phyloP scores from a whole-genome alignment of 2,888 invertebrate species.

The Horisme vitalbata region DNA sequence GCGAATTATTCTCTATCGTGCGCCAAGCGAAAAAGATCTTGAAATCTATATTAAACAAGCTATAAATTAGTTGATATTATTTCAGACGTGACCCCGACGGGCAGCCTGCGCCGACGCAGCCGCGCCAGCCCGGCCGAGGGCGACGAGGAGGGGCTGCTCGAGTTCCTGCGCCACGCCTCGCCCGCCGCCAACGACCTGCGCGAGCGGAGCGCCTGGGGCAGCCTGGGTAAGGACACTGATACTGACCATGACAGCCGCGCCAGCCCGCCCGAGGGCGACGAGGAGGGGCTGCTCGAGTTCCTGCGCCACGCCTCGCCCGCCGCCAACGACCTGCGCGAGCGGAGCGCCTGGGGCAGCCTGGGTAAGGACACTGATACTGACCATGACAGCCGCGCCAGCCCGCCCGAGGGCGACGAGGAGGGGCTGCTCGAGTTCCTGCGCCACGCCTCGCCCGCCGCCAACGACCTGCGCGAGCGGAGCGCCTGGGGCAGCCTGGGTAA shows the following conservation, averaged over 20 bases:
- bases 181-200: constrained; percentile 87
- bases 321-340: constrained; percentile 88
- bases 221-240: constrained; percentile 84
- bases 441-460: constrained; percentile 87
- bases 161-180: constrained; percentile 89
- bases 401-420: constrained; percentile 87
- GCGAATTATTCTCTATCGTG: too few species aligned
- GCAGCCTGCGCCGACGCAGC: constrained; percentile 91
- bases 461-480: constrained; percentile 88
- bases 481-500: constrained; percentile 93
- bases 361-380: constrained; percentile 71
- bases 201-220: constrained; percentile 92
- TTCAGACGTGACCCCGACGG: constrained; percentile 95
- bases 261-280: constrained; percentile 87
- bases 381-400: constrained; percentile 90
- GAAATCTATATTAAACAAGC: too few species aligned
- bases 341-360: constrained; percentile 92
- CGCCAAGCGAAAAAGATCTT: too few species aligned
- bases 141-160: constrained; percentile 93
- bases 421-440: constrained; percentile 93
- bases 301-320: constrained; percentile 87
- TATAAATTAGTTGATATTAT: not conserved
- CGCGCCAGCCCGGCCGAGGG: constrained; percentile 87
- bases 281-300: constrained; percentile 93
- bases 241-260: constrained; percentile 85